Conservation (phyloP, 2,113 vertebrate genomes). For the Bostrychus sinensis region DNA sequence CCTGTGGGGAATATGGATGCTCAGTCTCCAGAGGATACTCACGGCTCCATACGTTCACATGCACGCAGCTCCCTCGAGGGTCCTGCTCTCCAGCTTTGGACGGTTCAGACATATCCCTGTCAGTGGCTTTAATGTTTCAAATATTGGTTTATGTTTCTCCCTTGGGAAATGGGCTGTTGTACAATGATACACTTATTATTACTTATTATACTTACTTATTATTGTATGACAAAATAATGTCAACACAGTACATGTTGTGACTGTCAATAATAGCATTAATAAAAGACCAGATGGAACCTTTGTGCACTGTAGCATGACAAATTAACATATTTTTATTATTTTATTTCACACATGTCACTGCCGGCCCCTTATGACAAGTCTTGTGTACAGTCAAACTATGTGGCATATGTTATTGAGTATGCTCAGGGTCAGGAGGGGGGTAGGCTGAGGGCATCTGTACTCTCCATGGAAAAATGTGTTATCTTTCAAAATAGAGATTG, state of each 20-base stretch:
- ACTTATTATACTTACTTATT: not conserved
- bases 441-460: not conserved
- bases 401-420: not conserved
- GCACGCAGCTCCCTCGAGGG: slow-evolving; percentile 19
- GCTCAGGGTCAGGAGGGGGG: not conserved
- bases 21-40: slow-evolving; percentile 40
- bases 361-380: not conserved
- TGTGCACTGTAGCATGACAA: not conserved
- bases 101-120: slow-evolving; percentile 25
- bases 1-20: slow-evolving; percentile 37
- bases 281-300: not conserved
- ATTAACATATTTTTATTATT: not conserved
- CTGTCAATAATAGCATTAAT: not conserved
- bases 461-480: not conserved
- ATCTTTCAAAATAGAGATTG: not conserved
- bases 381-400: not conserved
- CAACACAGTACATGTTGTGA: not conserved
- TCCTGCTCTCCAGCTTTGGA: slow-evolving; percentile 19
- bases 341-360: not conserved
- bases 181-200: too few relatives aligned
- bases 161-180: not conserved
- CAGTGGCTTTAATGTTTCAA: not conserved
- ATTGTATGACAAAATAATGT: slow-evolving; percentile 2
- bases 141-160: not conserved
- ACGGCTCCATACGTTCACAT: not conserved